Evolutionary conservation across 2,888 invertebrate species (phyloP).

Genomic region (Reticulitermes lucifugus): DNA sequence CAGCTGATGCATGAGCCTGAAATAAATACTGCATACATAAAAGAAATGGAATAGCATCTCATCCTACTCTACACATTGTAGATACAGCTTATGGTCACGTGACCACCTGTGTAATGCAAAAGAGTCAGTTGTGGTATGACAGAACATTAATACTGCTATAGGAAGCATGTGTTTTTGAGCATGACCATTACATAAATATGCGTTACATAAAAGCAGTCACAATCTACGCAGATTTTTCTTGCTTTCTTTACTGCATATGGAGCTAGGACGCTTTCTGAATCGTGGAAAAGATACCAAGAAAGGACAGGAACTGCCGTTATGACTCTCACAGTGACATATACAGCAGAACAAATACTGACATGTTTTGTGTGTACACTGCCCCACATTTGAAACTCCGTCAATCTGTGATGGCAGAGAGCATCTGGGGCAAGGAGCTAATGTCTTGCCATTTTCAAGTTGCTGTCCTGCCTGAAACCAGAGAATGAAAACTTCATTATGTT

Average conservation of each 20-base stretch:
- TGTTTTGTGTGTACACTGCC: conserved; percentile 54
- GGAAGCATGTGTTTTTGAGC: too few species aligned
- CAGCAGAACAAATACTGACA: conserved; percentile 56
- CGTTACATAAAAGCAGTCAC: conserved; percentile 4
- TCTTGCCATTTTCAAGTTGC: conserved; percentile 56
- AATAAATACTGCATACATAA: too few species aligned
- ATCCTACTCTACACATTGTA: too few species aligned
- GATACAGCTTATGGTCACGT: too few species aligned
- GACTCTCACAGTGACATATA: conserved; percentile 53
- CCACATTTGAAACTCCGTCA: conserved; percentile 45
- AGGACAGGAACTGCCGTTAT: conserved; percentile 40
- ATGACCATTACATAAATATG: too few species aligned
- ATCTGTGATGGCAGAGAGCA: conserved; percentile 57
- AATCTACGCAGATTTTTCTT: conserved; percentile 45
- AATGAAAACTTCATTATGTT: too few species aligned
- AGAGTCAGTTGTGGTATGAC: too few species aligned
- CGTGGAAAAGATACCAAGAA: not conserved
- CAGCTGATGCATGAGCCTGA: too few species aligned
- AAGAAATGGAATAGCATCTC: too few species aligned
- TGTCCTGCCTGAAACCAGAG: conserved; percentile 55
- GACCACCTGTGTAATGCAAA: too few species aligned
- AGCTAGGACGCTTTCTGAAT: conserved; percentile 6
- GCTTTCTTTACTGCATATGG: conserved; percentile 42
- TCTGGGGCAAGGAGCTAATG: conserved; percentile 57
- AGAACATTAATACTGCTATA: too few species aligned